phyloP scores from a whole-genome alignment of 2,797 vertebrate genomes.

The Sebastes itinus region DNA sequence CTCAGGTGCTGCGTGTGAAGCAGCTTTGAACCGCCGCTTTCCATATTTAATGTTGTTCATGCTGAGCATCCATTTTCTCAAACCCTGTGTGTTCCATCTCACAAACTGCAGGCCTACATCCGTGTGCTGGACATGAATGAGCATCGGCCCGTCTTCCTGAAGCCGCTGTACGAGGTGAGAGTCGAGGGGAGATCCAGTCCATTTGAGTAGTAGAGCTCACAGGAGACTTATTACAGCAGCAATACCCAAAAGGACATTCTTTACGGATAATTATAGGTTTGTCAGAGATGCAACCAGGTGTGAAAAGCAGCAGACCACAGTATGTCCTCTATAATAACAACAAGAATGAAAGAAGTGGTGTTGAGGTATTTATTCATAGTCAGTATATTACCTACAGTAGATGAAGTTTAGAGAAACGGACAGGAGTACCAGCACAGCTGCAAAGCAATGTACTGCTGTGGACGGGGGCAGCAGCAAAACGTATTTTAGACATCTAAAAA shows the following conservation, averaged over 20 bases:
- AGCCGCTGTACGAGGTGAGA: constrained; percentile 84
- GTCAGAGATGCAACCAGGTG: not conserved
- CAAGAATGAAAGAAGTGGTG: not conserved
- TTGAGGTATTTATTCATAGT: not conserved
- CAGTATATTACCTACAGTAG: not conserved
- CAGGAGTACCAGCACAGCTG: too few relatives aligned
- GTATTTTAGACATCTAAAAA: too few relatives aligned
- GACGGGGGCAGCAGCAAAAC: too few relatives aligned
- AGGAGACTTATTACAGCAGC: not conserved
- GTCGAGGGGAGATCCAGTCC: not conserved
- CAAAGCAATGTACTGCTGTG: too few relatives aligned
- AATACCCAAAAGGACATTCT: not conserved
- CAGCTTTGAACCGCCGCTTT: not conserved
- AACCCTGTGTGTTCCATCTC: constrained; percentile 1
- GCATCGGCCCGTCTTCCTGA: constrained; percentile 90
- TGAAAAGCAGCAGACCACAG: not conserved
- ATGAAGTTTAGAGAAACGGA: too few relatives aligned
- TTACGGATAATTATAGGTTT: not conserved
- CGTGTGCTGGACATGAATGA: constrained; percentile 92
- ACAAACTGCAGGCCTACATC: constrained; percentile 87
- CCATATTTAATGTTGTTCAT: constrained; percentile 10
- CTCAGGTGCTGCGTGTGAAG: not conserved
- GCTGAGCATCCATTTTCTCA: constrained; percentile 14
- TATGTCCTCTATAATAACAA: not conserved
- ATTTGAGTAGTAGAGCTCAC: not conserved